phyloP scores from a whole-genome alignment of 2,888 invertebrate genomes.

The Julus scandinavius region DNA sequence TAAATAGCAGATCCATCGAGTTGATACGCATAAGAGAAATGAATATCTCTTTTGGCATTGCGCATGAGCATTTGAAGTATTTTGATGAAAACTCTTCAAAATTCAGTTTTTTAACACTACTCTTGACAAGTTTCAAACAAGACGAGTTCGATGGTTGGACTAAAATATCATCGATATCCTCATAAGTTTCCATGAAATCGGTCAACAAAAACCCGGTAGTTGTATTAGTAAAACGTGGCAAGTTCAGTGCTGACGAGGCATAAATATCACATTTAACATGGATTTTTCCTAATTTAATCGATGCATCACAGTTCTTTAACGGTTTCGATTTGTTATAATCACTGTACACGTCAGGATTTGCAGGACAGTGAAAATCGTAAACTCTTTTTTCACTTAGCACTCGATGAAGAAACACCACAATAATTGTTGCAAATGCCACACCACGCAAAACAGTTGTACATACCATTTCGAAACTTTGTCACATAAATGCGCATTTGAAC shows the following conservation, averaged over 20 bases:
- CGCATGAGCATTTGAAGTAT: neutral
- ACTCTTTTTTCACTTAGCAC: too few species aligned
- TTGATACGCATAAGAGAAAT: conserved; percentile 19
- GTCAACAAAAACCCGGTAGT: conserved; percentile 29
- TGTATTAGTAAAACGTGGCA: conserved; percentile 1
- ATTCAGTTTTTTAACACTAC: neutral
- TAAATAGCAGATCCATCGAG: neutral
- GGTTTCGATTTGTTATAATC: too few species aligned
- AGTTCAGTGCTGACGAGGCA: neutral
- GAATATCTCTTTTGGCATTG: neutral
- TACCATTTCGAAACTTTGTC: too few species aligned
- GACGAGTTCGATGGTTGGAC: neutral
- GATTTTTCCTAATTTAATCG: neutral
- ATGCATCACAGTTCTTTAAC: too few species aligned
- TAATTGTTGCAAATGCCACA: too few species aligned
- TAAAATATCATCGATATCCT: neutral
- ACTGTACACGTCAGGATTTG: too few species aligned
- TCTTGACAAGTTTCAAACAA: neutral
- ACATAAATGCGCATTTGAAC: too few species aligned
- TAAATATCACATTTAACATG: neutral
- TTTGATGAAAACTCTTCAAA: neutral
- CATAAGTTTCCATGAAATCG: neutral
- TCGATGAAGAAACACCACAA: too few species aligned
- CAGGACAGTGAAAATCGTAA: too few species aligned
- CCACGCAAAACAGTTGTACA: too few species aligned